Base-by-base conservation (phyloP, 2,888 invertebrate genomes). In the Leptinotarsa peninsularis region DNA sequence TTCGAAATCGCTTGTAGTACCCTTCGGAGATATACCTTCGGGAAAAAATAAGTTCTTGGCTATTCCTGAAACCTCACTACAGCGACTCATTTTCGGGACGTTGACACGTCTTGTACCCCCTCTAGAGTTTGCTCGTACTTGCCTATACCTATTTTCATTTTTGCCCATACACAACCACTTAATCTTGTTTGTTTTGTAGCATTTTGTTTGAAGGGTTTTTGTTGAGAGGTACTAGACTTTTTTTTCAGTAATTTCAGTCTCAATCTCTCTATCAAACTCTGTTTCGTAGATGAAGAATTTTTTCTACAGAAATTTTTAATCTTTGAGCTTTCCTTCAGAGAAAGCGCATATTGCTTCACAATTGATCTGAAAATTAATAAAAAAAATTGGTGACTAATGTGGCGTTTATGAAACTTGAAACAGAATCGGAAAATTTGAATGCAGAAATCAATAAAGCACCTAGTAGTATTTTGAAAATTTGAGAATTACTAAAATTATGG, bases 211-310 rank as follows among this genome's bases (percentile, higher is more conserved):
- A 17, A 17, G 13, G 7, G 13, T 43, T 27, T 66, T 66, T 66
- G 49, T 15, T 4, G 4, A 66, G 18, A 4, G 4, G 4, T 66
- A 23, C 49, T 56, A 7, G 27, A 54, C 23, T 27, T 33, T 50
- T 67, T 43, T 27, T 21, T 17, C 18, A 49, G 43, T n/a, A 72
- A 67, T 54, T 72, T 72, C 17, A 17, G 14, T 33, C 43, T 72
- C 67, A 72, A n/a, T 58, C 43, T 72, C 56, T 72, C 67, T 33
- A 72, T 72, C 13, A 72, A 43, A 72, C 67, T 72, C n/a, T 67
- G 72, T 54, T 21, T 21, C 21, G 21, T 21, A 21, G 21, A 21
- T 21, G 21, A 21, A 21, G 21, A 21, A 21, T 21, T 21, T 21
- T 21, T 21, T 21, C 21, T 21, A 21, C 21, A 21, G 21, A 21